Percentiles rank a stretch among this genome's conserved stretches.
Evolutionary conservation across 2,113 vertebrate species (phyloP).

Genomic region (Maccullochella peelii): DNA sequence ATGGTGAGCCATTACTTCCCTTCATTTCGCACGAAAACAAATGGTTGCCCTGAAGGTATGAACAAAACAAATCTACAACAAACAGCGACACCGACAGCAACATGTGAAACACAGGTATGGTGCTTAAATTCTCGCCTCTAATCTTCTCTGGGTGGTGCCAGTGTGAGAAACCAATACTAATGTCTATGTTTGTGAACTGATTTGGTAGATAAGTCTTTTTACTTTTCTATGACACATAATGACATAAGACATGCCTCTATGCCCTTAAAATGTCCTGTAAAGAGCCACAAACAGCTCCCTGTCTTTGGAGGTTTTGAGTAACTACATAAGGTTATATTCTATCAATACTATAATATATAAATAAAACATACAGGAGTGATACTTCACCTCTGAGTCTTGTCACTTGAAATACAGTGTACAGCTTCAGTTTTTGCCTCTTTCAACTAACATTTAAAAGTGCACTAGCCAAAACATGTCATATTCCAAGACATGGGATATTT

Average conservation of each 20-base stretch:
- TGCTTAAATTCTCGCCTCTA: neutral
- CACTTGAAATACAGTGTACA: slow-evolving; percentile 20
- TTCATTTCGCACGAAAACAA: too few species aligned
- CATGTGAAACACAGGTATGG: neutral
- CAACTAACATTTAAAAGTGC: slow-evolving; percentile 47
- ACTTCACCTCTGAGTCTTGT: too few species aligned
- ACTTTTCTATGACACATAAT: neutral
- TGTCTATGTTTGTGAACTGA: neutral
- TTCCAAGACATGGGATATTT: slow-evolving; percentile 8
- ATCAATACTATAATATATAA: neutral
- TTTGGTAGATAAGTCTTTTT: neutral
- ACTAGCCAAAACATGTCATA: slow-evolving; percentile 60
- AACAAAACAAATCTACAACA: too few species aligned
- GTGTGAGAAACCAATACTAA: neutral
- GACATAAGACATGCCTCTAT: neutral
- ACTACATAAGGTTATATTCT: neutral
- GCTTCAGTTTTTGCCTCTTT: slow-evolving; percentile 36
- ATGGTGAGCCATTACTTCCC: too few species aligned
- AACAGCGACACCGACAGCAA: neutral
- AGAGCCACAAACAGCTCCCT: neutral
- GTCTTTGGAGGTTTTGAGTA: neutral
- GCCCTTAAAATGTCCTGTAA: neutral
- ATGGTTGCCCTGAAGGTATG: too few species aligned
- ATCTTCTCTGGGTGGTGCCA: neutral
- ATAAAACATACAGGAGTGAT: neutral